Evolutionary conservation across 2,797 vertebrate species (phyloP).

Genomic region (Dallia pectoralis): DNA sequence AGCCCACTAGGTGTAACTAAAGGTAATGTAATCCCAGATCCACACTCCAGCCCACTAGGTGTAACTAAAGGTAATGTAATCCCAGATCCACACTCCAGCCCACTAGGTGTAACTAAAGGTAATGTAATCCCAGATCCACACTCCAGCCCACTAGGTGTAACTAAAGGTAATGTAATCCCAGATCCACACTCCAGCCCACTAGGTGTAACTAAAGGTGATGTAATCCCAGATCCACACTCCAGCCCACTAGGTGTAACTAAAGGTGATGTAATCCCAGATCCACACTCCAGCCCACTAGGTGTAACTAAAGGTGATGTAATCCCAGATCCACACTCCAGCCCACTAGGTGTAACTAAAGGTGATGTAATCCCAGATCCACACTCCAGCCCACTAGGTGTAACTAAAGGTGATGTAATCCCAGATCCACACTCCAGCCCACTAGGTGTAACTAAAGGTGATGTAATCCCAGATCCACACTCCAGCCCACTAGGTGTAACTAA

Average conservation of each 20-base stretch:
- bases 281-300: conserved; percentile 22
- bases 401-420: too few species aligned
- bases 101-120: too few species aligned
- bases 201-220: too few species aligned
- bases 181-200: conserved; percentile 11
- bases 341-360: too few species aligned
- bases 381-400: conserved; percentile 30
- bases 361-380: too few species aligned
- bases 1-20: conserved; percentile 30
- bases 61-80: too few species aligned
- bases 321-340: conserved; percentile 11
- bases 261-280: too few species aligned
- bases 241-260: conserved; percentile 30
- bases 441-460: too few species aligned
- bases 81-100: conserved; percentile 11
- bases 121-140: too few species aligned
- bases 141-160: conserved; percentile 30
- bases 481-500: conserved; percentile 30
- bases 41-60: conserved; percentile 22
- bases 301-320: too few species aligned
- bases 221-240: conserved; percentile 16
- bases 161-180: too few species aligned
- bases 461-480: conserved; percentile 16
- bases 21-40: too few species aligned
- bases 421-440: conserved; percentile 11